These are phyloP conservation scores for Meloidogyne floridensis DNA, from an alignment of 1,140 invertebrate species.

Conservation along the genomic window DNA sequence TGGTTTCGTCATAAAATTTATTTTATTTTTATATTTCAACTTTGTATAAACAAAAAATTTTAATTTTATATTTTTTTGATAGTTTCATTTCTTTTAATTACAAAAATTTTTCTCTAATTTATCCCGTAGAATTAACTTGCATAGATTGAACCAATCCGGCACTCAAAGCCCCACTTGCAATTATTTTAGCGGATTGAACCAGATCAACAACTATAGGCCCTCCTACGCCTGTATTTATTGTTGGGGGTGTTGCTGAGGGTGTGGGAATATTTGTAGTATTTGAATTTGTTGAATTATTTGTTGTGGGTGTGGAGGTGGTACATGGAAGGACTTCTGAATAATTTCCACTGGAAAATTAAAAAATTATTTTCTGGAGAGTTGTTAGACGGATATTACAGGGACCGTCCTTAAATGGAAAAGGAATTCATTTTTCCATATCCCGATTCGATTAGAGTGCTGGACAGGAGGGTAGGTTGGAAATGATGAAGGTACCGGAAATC, in stretches of 20 bases:
- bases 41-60: too few relatives aligned
- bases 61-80: too few relatives aligned
- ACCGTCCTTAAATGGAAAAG: too few relatives aligned
- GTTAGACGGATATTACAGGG: too few relatives aligned
- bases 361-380: background rate
- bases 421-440: too few relatives aligned
- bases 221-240: constrained; percentile 3
- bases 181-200: background rate
- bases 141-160: constrained; percentile 25
- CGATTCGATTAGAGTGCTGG: too few relatives aligned
- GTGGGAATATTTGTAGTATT: background rate
- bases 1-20: too few relatives aligned
- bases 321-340: constrained; percentile 17
- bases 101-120: background rate
- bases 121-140: constrained; percentile 20
- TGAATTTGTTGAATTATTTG: background rate
- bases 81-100: background rate
- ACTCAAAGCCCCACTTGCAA: constrained; percentile 11
- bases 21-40: too few relatives aligned
- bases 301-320: background rate
- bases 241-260: background rate
- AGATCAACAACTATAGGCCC: constrained; percentile 15
- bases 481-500: too few relatives aligned
- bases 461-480: too few relatives aligned
- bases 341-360: background rate